Percentiles rank a stretch among this genome's conserved stretches.
Evolutionary conservation across 53 echinoderm and acorn worm species (phyloP).

Genomic region (Astropecten irregularis): DNA sequence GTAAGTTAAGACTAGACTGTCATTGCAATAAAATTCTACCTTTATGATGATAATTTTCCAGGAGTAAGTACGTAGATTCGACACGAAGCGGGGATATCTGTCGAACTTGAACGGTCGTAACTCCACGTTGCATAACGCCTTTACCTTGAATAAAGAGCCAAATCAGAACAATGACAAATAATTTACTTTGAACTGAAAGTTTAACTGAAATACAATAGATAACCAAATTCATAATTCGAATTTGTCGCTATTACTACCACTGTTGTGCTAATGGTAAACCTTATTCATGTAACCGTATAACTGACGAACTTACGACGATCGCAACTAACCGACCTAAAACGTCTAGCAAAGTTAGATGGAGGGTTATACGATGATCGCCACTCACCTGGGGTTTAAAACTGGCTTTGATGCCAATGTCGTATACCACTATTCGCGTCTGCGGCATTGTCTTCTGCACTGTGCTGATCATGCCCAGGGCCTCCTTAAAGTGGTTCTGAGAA

Average conservation of each 20-base stretch:
- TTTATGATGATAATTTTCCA: slow-evolving; percentile 79
- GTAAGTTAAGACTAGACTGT: too few species aligned
- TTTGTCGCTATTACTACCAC: too few species aligned
- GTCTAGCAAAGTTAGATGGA: too few species aligned
- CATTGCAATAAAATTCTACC: too few species aligned
- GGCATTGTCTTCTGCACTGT: slow-evolving; percentile 59
- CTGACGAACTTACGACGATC: too few species aligned
- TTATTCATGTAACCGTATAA: too few species aligned
- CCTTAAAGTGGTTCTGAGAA: slow-evolving; percentile 60
- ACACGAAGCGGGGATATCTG: slow-evolving; percentile 66
- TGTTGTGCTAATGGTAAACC: too few species aligned
- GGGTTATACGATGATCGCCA: too few species aligned
- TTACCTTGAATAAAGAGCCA: slow-evolving; percentile 33
- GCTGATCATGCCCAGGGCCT: slow-evolving; percentile 62
- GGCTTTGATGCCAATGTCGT: slow-evolving; percentile 54
- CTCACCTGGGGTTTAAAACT: slow-evolving; percentile 22
- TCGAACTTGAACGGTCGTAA: slow-evolving; percentile 63
- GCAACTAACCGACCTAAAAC: too few species aligned
- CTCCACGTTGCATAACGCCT: slow-evolving; percentile 68
- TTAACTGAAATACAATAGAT: too few species aligned
- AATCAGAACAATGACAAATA: not conserved
- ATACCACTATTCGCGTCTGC: slow-evolving; percentile 41
- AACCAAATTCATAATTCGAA: too few species aligned
- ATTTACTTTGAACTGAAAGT: too few species aligned
- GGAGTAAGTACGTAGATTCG: slow-evolving; percentile 53